Evolutionary conservation across 1,140 invertebrate species (phyloP).

Genomic region (Drosophila chauvacae): DNA sequence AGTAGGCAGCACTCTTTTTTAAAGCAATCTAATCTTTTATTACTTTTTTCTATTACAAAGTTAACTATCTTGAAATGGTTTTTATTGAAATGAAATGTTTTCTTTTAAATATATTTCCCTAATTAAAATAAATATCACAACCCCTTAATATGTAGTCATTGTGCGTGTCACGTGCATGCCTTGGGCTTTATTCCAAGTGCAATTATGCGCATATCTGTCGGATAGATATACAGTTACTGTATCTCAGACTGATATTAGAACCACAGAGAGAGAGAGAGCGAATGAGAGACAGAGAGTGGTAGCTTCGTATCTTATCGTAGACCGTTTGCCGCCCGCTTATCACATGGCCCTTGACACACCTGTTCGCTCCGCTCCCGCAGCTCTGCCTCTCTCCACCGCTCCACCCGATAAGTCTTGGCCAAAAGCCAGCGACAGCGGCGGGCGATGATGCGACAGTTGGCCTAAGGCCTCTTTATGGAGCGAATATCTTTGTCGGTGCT

Average conservation of each 20-base stretch:
- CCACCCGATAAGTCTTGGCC: constrained; percentile 44
- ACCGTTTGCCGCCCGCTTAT: constrained; percentile 30
- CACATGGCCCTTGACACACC: constrained; percentile 51
- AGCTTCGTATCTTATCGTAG: constrained; percentile 35
- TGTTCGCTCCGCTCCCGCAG: constrained; percentile 17
- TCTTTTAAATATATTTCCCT: background rate
- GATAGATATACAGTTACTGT: constrained; percentile 22
- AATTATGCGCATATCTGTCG: constrained; percentile 41
- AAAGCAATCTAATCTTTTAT: background rate
- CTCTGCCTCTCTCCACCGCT: background rate
- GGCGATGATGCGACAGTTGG: constrained; percentile 39
- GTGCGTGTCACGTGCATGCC: constrained; percentile 5
- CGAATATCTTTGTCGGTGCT: constrained; percentile 27
- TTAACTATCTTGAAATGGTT: background rate
- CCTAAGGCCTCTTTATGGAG: constrained; percentile 42
- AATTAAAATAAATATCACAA: background rate
- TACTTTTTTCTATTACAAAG: background rate
- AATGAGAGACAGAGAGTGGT: background rate
- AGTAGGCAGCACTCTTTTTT: background rate
- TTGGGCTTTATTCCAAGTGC: constrained; percentile 14
- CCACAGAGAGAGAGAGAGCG: constrained; percentile 6
- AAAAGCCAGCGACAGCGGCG: constrained; percentile 20
- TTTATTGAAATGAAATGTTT: background rate
- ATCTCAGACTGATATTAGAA: constrained; percentile 23
- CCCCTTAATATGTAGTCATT: background rate